A percentile compares a stretch with the other conserved stretches of the same genome.
Conservation (phyloP, 2,888 invertebrate species). For the Meghimatium bilineatum region DNA sequence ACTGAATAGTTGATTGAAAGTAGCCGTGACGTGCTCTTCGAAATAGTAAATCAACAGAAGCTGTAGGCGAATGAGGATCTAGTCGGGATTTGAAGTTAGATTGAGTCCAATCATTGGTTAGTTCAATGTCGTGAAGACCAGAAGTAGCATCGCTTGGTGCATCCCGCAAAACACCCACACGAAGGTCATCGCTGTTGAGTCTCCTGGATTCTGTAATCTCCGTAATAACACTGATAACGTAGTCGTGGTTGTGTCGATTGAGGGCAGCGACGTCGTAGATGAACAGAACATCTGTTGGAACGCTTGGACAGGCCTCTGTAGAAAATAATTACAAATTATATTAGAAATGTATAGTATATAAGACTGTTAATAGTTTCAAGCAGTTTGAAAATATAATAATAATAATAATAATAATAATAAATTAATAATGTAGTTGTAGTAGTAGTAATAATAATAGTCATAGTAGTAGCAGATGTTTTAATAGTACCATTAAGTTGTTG, state of each 20-base stretch:
- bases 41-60: conserved; percentile 12
- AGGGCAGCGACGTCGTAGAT: conserved; percentile 48
- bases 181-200: conserved; percentile 16
- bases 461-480: too few species aligned
- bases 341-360: background rate
- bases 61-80: conserved; percentile 20
- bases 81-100: conserved; percentile 23
- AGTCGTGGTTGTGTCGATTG: conserved; percentile 36
- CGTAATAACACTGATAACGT: conserved; percentile 45
- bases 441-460: too few species aligned
- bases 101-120: conserved; percentile 33
- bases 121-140: conserved; percentile 27
- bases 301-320: conserved; percentile 21
- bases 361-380: too few species aligned
- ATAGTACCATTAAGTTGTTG: too few species aligned
- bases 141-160: background rate
- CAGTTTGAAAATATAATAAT: too few species aligned
- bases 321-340: background rate
- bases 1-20: conserved; percentile 9
- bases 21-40: conserved; percentile 22
- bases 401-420: too few species aligned
- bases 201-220: conserved; percentile 35
- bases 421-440: too few species aligned
- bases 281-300: conserved; percentile 48
- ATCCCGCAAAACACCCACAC: conserved; percentile 47